Evolutionary conservation across 92 coral and sea anemone species (phyloP).

Genomic region (Ricordea florida): DNA sequence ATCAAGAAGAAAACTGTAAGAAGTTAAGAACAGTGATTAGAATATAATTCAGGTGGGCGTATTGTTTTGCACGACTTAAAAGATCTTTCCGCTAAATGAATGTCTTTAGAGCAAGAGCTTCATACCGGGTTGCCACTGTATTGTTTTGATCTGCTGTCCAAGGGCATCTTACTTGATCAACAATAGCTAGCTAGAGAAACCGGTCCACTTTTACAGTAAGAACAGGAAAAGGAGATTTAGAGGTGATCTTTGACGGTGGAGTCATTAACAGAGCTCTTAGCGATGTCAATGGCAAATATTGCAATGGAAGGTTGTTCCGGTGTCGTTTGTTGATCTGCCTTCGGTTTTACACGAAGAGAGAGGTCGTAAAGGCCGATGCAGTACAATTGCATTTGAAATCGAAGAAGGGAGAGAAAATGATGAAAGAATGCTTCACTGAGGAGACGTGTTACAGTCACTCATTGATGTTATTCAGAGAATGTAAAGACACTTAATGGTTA

Average conservation of each 20-base stretch:
- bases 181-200: slow-evolving; percentile 64
- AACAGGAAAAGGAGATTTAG: slow-evolving; percentile 54
- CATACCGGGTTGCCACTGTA: slow-evolving; percentile 47
- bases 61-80: slow-evolving; percentile 62
- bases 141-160: slow-evolving; percentile 65
- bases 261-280: slow-evolving; percentile 50
- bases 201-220: slow-evolving; percentile 51
- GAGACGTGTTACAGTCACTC: slow-evolving; percentile 60
- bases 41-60: slow-evolving; percentile 65
- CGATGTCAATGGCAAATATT: slow-evolving; percentile 57
- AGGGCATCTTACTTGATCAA: slow-evolving; percentile 69
- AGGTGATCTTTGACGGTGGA: slow-evolving; percentile 73
- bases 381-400: slow-evolving; percentile 66
- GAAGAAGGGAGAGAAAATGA: slow-evolving; percentile 57
- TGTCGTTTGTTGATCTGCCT: slow-evolving; percentile 76
- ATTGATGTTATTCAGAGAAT: slow-evolving; percentile 56
- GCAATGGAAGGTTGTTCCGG: slow-evolving; percentile 68
- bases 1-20: slow-evolving; percentile 59
- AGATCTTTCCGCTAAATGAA: slow-evolving; percentile 40
- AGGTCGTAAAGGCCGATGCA: slow-evolving; percentile 21
- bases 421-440: slow-evolving; percentile 70
- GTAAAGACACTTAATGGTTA: neutral
- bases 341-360: slow-evolving; percentile 48
- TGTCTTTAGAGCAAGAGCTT: slow-evolving; percentile 46
- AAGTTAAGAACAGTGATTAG: slow-evolving; percentile 76